Base-by-base conservation (phyloP, 2,113 vertebrate species). In the Cinclus mexicanus region DNA sequence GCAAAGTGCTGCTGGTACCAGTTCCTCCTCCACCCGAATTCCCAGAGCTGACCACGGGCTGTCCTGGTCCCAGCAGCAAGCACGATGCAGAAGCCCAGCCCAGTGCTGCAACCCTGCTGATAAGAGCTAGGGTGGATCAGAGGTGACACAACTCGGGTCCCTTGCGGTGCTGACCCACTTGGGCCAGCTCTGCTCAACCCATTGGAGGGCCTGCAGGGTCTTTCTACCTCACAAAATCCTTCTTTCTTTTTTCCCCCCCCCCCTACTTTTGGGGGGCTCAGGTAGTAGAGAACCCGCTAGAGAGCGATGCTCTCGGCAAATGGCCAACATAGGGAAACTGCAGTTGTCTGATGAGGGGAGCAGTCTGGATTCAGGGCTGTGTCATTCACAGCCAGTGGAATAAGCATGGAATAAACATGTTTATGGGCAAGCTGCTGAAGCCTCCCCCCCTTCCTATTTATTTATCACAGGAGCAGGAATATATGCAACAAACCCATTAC, bases 101-200 rank as follows among this genome's bases (percentile, higher is more conserved):
- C 69, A 26, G 0, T 4, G 28, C 87, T 47, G 65, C 68, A 37
- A 16, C 44, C 21, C 15, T 50, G 63, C 44, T 11, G 44, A 64
- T 68, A 80, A 60, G 10, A 4, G 3, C 23, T 4, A 0, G 15
- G 44, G 17, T 42, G 18, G 33, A 6, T 63, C 2, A 1, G 47
- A 67, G 31, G 23, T 69, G 59, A 25, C 46, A 14, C 13, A 22
- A 1, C 24, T 9, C 5, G 23, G 2, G 25, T 64, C 44, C 57
- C 7, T 23, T 7, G 12, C 14, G 9, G 44, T 35, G 42, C 44
- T 9, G 6, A 60, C 64, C 50, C 46, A 3, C 0, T 1, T 0
- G 14, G 35, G 14, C 44, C 47, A 33, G 52, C 52, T 84, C 53
- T 44, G 19, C 60, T 90, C 52, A 65, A 4, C 37, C 41, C 17